These are phyloP conservation scores for Andrena chrysosceles DNA, from an alignment of 2,888 invertebrate species.

Conservation along the genomic window DNA sequence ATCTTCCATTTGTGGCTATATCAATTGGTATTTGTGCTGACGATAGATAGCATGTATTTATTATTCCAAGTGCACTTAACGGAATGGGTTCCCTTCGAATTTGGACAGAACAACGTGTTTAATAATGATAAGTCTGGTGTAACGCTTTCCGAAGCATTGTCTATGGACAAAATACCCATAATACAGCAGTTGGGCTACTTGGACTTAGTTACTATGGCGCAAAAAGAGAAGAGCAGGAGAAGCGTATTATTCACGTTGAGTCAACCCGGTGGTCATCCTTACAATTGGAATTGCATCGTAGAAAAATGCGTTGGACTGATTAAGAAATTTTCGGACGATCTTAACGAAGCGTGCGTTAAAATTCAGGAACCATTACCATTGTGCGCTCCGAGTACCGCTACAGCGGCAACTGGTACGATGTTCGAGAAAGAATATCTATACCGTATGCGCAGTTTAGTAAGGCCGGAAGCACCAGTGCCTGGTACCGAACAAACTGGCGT, in stretches of 20 bases:
- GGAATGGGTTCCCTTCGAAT: constrained; percentile 89
- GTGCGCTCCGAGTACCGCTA: not conserved
- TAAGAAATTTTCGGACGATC: constrained; percentile 88
- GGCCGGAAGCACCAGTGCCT: constrained; percentile 8
- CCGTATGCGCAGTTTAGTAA: constrained; percentile 79
- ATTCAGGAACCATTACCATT: constrained; percentile 58
- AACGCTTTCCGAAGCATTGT: constrained; percentile 88
- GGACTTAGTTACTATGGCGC: constrained; percentile 90
- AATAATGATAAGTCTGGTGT: constrained; percentile 79
- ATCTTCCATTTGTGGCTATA: constrained; percentile 90
- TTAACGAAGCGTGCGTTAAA: constrained; percentile 85
- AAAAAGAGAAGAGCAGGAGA: constrained; percentile 88
- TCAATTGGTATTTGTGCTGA: constrained; percentile 89
- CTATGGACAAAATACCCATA: constrained; percentile 88
- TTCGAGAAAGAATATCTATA: constrained; percentile 65
- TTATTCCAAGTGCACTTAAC: constrained; percentile 90
- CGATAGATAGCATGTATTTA: constrained; percentile 89
- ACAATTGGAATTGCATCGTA: constrained; percentile 92
- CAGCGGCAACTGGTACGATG: not conserved
- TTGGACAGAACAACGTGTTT: constrained; percentile 85
- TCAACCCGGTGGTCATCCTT: constrained; percentile 94
- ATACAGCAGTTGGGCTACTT: constrained; percentile 91
- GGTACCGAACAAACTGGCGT: constrained; percentile 30
- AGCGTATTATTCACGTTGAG: constrained; percentile 90
- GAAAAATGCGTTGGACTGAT: constrained; percentile 88